Base-by-base conservation (phyloP, 2,888 invertebrate species). In the Harpalus rubripes region DNA sequence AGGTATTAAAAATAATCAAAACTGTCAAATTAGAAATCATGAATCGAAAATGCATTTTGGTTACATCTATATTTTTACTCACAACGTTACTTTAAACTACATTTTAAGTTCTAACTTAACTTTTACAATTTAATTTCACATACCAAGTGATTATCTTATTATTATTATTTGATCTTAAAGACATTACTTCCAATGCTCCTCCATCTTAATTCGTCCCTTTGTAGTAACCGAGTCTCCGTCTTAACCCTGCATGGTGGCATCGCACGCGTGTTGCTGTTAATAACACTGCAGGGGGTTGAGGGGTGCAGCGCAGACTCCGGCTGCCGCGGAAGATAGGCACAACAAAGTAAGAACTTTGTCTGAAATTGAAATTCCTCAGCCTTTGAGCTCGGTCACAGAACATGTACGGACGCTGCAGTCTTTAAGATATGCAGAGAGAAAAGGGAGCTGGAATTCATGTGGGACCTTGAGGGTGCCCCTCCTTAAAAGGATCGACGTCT, bases 291-390 rank as follows among this genome's bases (percentile, higher is more conserved):
- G 59, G 56, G 52, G 10, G 15, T 22, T 7, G 61, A 61, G 58
- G 32, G 7, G 72, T 32, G 32, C 26, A 52, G n/a, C 18, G 59
- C 68, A 72, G 74, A 61, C 74, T 41, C 58, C 74, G 68, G 39
- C 61, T 83, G 83, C 83, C 74, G 76, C 18, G 22, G 74, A 74
- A 83, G 83, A 83, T 83, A 84, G 84, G 84, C 84, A 88, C 87
- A 85, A 86, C 87, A 87, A 86, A 87, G 87, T 87, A 87, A 88
- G 89, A 89, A 89, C 89, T 89, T 89, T 88, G 89, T 88, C 87
- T 88, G 88, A 89, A 89, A 89, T 89, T 89, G 89, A 88, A 89
- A 89, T 89, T 89, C 89, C 89, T 87, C 87, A 86, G 88, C 89
- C 88, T 89, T 89, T 89, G 89, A 89, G 87, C 82, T 76, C 82